Conservation (phyloP, 2,113 vertebrate genomes). For the Noctilio leporinus region DNA sequence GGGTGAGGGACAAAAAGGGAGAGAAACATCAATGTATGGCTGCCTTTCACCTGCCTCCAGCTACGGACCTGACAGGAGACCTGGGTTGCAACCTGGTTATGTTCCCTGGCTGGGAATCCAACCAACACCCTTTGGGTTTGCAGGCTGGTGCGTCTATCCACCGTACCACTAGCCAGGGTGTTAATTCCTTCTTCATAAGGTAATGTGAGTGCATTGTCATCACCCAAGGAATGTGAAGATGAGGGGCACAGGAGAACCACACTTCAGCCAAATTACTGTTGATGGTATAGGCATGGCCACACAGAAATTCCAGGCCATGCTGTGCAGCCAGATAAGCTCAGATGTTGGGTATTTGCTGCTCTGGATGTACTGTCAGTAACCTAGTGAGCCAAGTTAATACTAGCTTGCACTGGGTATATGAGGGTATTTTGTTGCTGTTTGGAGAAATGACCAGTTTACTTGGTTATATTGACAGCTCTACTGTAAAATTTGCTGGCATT, state of each 20-base stretch:
- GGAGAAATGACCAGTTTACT: conserved; percentile 91
- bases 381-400: conserved; percentile 83
- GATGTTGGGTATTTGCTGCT: conserved; percentile 72
- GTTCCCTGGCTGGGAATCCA: no score
- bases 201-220: not conserved
- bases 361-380: conserved; percentile 76
- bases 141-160: no score
- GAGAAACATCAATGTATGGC: no score
- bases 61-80: no score
- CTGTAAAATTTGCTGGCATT: conserved; percentile 94
- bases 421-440: conserved; percentile 83
- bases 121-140: no score
- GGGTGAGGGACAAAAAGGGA: no score
- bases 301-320: conserved; percentile 73
- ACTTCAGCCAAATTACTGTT: conserved; percentile 76
- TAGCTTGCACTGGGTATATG: conserved; percentile 80
- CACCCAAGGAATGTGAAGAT: not conserved
- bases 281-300: conserved; percentile 83
- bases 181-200: not conserved
- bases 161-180: no score
- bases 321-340: conserved; percentile 69
- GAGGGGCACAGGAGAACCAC: not conserved
- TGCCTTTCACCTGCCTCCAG: no score
- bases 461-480: conserved; percentile 95
- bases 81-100: no score